Conservation (phyloP, 2,113 vertebrate genomes). For the Labeo catla region DNA sequence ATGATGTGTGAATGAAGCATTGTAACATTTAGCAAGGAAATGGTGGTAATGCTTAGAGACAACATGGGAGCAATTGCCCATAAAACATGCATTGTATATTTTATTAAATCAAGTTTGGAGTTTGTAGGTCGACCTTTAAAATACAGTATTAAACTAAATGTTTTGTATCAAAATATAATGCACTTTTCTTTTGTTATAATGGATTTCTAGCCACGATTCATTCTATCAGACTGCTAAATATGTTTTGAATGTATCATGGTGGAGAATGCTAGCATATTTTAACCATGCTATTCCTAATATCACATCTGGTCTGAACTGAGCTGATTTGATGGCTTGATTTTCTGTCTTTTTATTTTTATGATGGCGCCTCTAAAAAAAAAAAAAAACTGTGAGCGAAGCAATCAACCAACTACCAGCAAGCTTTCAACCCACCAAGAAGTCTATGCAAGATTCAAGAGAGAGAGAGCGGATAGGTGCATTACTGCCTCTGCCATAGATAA, state of each 20-base stretch:
- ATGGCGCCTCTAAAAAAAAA: neutral
- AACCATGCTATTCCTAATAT: constrained; percentile 1
- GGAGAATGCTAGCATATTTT: neutral
- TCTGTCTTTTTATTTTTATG: constrained; percentile 13
- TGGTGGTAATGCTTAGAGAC: neutral
- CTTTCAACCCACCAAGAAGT: constrained; percentile 3
- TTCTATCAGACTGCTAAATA: neutral
- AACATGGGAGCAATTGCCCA: neutral
- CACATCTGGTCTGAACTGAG: neutral
- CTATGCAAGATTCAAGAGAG: constrained; percentile 3
- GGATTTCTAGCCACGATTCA: neutral
- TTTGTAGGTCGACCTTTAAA: neutral
- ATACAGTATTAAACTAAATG: neutral
- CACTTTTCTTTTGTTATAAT: neutral
- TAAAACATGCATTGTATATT: constrained; percentile 15
- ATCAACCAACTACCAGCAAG: constrained; percentile 15
- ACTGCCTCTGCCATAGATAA: constrained; percentile 19
- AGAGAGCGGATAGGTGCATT: neutral
- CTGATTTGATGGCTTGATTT: constrained; percentile 25
- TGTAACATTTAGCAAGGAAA: constrained; percentile 6
- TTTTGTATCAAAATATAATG: neutral
- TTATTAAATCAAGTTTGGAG: neutral
- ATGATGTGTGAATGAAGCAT: constrained; percentile 21
- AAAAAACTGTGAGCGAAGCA: neutral
- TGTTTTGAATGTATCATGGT: neutral